phyloP scores from a whole-genome alignment of 2,113 vertebrate genomes.

The human (Homo sapiens) region DNA sequence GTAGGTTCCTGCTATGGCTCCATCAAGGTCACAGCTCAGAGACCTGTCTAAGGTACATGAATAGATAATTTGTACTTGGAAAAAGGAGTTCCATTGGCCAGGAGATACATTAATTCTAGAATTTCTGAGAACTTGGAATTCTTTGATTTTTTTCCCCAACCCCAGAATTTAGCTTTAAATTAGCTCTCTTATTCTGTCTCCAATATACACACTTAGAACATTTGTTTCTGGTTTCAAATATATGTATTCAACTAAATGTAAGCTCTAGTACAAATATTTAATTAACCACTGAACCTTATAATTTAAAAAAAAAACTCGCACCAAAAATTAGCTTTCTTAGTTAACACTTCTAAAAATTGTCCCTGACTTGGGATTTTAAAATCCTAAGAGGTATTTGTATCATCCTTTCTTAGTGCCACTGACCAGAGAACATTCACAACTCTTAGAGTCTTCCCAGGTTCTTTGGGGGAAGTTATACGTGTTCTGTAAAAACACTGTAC shows the following conservation, averaged over 20 bases:
- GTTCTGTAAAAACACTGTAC: neutral
- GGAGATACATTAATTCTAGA: neutral
- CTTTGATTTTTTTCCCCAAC: neutral
- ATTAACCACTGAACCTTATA: neutral
- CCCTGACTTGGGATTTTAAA: neutral
- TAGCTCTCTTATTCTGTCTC: neutral
- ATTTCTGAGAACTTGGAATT: neutral
- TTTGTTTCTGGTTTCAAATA: neutral
- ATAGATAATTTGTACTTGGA: neutral
- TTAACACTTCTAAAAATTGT: neutral
- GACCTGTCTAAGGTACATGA: neutral
- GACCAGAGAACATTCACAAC: neutral
- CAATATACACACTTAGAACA: neutral
- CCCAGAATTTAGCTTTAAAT: neutral
- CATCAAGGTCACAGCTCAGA: neutral
- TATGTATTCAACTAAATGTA: neutral
- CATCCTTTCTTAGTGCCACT: neutral
- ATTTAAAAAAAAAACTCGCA: neutral
- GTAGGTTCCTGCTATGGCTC: neutral
- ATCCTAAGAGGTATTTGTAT: neutral
- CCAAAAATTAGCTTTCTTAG: neutral
- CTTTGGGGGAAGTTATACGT: neutral
- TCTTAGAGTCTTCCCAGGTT: neutral
- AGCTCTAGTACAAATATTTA: neutral
- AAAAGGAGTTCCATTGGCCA: neutral